Conservation (phyloP, 2,888 invertebrate genomes). For the Dendrolimus pini region DNA sequence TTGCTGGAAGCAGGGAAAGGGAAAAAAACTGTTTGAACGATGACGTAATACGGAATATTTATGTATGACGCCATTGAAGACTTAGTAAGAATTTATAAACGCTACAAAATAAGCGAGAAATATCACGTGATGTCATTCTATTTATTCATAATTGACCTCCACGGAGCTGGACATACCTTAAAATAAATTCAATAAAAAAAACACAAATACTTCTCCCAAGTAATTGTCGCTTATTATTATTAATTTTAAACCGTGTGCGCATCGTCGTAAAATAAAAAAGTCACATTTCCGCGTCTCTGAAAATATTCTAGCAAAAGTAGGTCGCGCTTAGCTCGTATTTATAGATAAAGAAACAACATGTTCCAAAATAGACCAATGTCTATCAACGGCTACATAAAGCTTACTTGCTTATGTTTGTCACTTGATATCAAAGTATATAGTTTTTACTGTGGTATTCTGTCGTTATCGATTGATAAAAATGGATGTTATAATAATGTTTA, state of each 20-base stretch:
- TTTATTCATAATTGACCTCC: background rate
- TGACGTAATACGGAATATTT: background rate
- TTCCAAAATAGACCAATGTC: background rate
- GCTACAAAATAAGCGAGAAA: background rate
- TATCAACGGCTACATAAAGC: background rate
- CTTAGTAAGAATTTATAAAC: background rate
- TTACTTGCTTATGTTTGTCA: background rate
- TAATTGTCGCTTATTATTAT: background rate
- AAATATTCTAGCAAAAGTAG: slow-evolving; percentile 15
- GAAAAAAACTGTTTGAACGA: background rate
- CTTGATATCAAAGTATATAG: background rate
- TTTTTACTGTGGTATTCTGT: no score
- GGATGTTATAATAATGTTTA: no score
- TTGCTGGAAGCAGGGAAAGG: no score
- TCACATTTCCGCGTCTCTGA: background rate
- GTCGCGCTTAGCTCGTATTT: slow-evolving; percentile 16
- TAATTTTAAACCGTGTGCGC: background rate
- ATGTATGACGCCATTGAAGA: background rate
- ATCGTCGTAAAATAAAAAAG: background rate
- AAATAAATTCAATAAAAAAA: no score
- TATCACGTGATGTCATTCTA: background rate
- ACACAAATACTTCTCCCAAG: background rate
- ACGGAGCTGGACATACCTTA: background rate
- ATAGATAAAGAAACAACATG: slow-evolving; percentile 11
- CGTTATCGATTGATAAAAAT: background rate